A percentile compares a stretch with the other conserved stretches of the same genome.
phyloP scores from a whole-genome alignment of 30 jellyfish, hydroid and myxozoan genomes.

The Cassiopea xamachana region DNA sequence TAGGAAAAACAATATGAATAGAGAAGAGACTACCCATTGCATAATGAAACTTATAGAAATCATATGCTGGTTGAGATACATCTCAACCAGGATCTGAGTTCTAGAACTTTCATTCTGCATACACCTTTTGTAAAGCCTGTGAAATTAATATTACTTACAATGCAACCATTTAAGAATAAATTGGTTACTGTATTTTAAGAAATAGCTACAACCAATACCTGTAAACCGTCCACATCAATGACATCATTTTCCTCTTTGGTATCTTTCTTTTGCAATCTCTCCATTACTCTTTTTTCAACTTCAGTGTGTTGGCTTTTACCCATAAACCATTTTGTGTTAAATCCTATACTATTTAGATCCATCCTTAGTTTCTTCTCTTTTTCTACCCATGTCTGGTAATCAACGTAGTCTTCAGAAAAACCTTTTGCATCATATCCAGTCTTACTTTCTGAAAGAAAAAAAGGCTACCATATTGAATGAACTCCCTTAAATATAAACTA shows the following conservation, averaged over 20 bases:
- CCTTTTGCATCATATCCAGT: slow-evolving; percentile 5
- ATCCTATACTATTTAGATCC: slow-evolving; percentile 44
- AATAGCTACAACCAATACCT: neutral
- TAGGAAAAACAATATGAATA: no score
- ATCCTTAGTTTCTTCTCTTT: slow-evolving; percentile 38
- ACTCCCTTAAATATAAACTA: no score
- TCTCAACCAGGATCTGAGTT: no score
- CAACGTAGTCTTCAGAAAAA: slow-evolving; percentile 21
- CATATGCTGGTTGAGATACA: no score
- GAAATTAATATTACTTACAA: no score
- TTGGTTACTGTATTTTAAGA: no score
- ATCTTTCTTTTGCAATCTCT: slow-evolving; percentile 6
- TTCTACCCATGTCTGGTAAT: slow-evolving; percentile 59
- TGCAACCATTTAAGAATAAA: no score
- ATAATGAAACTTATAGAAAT: no score
- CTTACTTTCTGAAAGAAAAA: neutral
- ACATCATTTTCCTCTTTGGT: neutral
- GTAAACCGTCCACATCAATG: neutral
- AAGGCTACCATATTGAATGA: neutral
- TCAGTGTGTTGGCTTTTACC: slow-evolving; percentile 44
- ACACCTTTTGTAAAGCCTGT: no score
- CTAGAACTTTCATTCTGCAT: no score
- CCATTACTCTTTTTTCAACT: slow-evolving; percentile 57
- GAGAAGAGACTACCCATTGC: no score
- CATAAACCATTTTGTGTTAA: slow-evolving; percentile 37